phyloP scores from a whole-genome alignment of 2,888 invertebrate species.

The Plutella xylostella region DNA sequence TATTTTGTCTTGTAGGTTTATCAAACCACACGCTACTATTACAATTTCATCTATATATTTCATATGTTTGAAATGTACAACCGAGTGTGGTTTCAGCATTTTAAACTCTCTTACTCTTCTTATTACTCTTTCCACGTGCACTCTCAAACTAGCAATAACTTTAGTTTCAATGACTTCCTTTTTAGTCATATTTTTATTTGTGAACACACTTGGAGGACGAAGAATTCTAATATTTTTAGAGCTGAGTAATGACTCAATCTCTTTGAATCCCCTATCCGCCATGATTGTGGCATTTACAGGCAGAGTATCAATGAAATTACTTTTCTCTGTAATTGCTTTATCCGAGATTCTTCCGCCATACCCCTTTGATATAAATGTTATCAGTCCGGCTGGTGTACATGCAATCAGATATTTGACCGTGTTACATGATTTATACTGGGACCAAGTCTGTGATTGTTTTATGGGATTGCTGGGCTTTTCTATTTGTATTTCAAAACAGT shows the following conservation, averaged over 20 bases:
- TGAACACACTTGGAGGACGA: constrained; percentile 11
- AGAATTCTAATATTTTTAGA: constrained; percentile 4
- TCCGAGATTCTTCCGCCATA: constrained; percentile 11
- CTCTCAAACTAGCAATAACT: constrained; percentile 12
- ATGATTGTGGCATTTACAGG: constrained; percentile 8
- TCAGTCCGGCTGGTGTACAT: constrained; percentile 9
- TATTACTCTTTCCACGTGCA: constrained; percentile 12
- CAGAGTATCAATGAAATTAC: constrained; percentile 5
- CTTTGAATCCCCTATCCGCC: constrained; percentile 14
- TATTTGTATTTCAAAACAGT: constrained; percentile 15
- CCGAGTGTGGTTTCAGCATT: constrained; percentile 11
- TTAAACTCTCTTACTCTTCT: no score
- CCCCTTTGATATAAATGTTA: constrained; percentile 11
- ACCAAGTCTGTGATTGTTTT: constrained; percentile 9
- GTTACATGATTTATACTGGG: constrained; percentile 9
- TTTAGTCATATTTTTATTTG: constrained; percentile 10
- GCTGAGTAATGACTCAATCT: constrained; percentile 4
- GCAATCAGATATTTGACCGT: constrained; percentile 13
- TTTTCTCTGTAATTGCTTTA: constrained; percentile 10
- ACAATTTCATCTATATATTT: constrained; percentile 4
- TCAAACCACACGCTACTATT: constrained; percentile 6
- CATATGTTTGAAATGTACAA: constrained; percentile 1
- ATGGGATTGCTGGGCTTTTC: constrained; percentile 4
- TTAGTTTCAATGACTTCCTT: constrained; percentile 11
- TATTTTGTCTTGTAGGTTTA: constrained; percentile 6